Base-by-base conservation (phyloP, 2,888 invertebrate species). In the Eulithis prunata region DNA sequence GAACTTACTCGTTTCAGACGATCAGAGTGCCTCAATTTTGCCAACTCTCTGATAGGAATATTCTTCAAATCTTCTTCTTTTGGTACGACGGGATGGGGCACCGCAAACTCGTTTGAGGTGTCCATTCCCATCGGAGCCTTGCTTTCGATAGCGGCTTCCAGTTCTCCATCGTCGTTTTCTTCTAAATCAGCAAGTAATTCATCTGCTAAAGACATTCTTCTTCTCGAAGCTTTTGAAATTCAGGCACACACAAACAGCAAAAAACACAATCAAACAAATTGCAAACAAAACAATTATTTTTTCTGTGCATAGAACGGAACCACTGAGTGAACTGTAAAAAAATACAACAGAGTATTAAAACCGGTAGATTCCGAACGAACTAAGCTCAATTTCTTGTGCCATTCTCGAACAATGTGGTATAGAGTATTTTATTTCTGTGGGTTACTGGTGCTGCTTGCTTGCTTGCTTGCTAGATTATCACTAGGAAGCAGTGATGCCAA, bases 101-200 rank as follows among this genome's bases (percentile, higher is more conserved):
- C 89, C 41, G 90, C 85, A 74, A 93, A 91, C 70, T 90, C 89
- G 72, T 89, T 82, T 38, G 83, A 72, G 60, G 81, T 76, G 55
- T 83, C 84, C 71, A 89, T 88, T 46, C 88, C 82, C 60, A 91
- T 87, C 75, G 68, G 64, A 32, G 68, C 68, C 46, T 94, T 94
- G 59, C 81, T 84, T 74, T 94, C 94, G 77, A 94, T 91, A 13
- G 93, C 85, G 58, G 95, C 94, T 78, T 95, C 95, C 71, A 95
- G 87, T 70, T 94, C 94, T 8, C 95, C 95, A 80, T 97, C 96
- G 69, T 97, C 97, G 79, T 96, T 97, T 82, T 98, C 98, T 90
- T 99, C 99, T 71, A 99, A 95, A 95, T 99, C 99, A 32, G 99
- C 99, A 62, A 99, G 92, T 71, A 99, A 93, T 92, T 99, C 99